phyloP scores from a whole-genome alignment of 2,888 invertebrate species.

The Apamea anceps region DNA sequence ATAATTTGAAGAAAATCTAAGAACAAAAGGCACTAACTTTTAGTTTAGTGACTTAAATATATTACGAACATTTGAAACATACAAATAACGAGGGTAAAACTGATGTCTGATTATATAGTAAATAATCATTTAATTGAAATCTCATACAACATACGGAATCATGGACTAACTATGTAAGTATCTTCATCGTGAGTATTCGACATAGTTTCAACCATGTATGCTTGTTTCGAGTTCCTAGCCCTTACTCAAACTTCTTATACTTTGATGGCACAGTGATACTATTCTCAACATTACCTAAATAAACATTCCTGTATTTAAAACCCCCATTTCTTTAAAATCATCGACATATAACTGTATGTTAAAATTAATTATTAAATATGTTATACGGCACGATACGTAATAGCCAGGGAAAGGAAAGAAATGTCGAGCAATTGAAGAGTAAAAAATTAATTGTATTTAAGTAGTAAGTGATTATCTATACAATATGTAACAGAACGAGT shows the following conservation, averaged over 20 bases:
- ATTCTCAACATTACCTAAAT: constrained; percentile 56
- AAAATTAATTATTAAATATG: constrained; percentile 48
- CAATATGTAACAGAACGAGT: constrained; percentile 37
- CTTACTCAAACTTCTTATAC: constrained; percentile 28
- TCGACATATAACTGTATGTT: constrained; percentile 40
- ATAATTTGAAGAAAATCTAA: constrained; percentile 62
- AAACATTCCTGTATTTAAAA: constrained; percentile 56
- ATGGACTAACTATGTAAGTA: constrained; percentile 15
- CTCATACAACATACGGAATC: constrained; percentile 30
- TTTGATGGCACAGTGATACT: constrained; percentile 56
- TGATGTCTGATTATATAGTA: constrained; percentile 44
- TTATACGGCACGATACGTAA: constrained; percentile 60
- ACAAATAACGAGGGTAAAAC: constrained; percentile 58
- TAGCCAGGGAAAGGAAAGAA: constrained; percentile 33
- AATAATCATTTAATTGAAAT: constrained; percentile 48
- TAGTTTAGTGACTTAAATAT: constrained; percentile 65
- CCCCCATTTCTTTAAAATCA: constrained; percentile 40
- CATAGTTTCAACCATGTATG: constrained; percentile 20
- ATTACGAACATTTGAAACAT: constrained; percentile 56
- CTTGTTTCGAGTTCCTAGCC: constrained; percentile 20
- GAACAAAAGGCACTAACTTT: constrained; percentile 73
- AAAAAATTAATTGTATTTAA: constrained; percentile 37
- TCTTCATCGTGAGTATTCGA: constrained; percentile 15
- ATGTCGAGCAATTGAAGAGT: constrained; percentile 27
- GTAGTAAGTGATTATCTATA: constrained; percentile 34